These are phyloP conservation scores for Erannis defoliaria DNA, from an alignment of 2,888 invertebrate species.

Conservation along the genomic window DNA sequence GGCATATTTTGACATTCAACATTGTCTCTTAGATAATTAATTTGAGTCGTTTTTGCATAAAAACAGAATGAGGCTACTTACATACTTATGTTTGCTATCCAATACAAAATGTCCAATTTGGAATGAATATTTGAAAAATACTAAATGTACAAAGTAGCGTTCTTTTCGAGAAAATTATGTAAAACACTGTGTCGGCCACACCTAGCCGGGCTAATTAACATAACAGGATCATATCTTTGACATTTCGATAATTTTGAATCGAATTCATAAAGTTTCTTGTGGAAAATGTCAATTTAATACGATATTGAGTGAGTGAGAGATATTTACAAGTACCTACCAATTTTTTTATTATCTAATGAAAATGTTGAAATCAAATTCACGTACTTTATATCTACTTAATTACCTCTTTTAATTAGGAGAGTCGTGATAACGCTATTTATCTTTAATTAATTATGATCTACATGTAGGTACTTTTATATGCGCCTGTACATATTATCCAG, in stretches of 20 bases:
- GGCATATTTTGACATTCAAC: conserved; percentile 26
- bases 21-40: conserved; percentile 15
- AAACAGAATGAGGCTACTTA: not conserved
- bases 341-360: too few species aligned
- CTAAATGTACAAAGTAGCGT: conserved; percentile 22
- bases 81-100: not conserved
- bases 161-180: conserved; percentile 53
- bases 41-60: conserved; percentile 8
- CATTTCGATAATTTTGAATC: conserved; percentile 58
- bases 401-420: not conserved
- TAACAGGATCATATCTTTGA: conserved; percentile 59
- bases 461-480: too few species aligned
- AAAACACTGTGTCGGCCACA: conserved; percentile 50
- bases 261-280: conserved; percentile 28
- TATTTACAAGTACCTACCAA: too few species aligned
- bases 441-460: too few species aligned
- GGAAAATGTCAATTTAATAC: conserved; percentile 11
- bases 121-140: conserved; percentile 12
- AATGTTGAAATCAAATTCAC: not conserved
- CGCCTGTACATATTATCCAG: too few species aligned
- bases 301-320: too few species aligned
- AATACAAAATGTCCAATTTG: conserved; percentile 1
- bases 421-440: too few species aligned
- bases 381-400: not conserved
- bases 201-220: conserved; percentile 53